These are phyloP conservation scores for Pseudomyrmex dendroicus DNA, from an alignment of 1,140 invertebrate genomes.

Conservation along the genomic window DNA sequence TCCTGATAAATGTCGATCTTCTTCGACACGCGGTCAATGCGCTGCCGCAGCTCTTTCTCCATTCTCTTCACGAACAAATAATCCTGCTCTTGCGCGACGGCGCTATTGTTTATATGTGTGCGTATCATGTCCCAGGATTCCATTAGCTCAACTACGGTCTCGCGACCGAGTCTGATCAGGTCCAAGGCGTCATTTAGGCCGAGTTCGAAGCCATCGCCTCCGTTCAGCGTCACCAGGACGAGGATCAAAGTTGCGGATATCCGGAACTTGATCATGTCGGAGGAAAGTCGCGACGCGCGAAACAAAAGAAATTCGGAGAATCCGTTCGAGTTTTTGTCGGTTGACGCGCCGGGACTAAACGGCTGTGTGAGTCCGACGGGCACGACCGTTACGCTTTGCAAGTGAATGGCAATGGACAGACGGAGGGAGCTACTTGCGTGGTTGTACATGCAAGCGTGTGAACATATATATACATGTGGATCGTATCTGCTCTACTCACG, in stretches of 20 bases:
- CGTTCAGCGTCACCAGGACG: not conserved
- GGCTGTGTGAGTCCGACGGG: not conserved
- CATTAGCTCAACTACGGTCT: conserved; percentile 86
- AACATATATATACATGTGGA: no score
- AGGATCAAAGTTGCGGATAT: not conserved
- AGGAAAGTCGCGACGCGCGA: not conserved
- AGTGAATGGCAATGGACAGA: not conserved
- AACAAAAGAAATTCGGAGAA: not conserved
- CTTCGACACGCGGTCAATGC: conserved; percentile 81
- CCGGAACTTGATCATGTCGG: conserved; percentile 11
- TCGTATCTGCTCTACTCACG: no score
- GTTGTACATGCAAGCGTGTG: no score
- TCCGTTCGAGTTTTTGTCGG: conserved; percentile 3
- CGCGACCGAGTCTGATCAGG: conserved; percentile 87
- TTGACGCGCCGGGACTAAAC: conserved; percentile 50
- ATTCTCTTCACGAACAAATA: conserved; percentile 86
- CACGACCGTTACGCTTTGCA: conserved; percentile 12
- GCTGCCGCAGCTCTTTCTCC: conserved; percentile 85
- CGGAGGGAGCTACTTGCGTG: not conserved
- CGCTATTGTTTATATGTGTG: conserved; percentile 10
- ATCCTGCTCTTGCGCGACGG: conserved; percentile 81
- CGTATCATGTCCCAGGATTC: conserved; percentile 88
- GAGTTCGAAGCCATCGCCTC: conserved; percentile 27
- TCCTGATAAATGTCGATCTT: conserved; percentile 80
- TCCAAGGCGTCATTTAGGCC: conserved; percentile 87